A percentile compares a stretch with the other conserved stretches of the same genome.
phyloP scores from a whole-genome alignment of 2,888 invertebrate genomes.

The Dimorphilus gyrociliatus region DNA sequence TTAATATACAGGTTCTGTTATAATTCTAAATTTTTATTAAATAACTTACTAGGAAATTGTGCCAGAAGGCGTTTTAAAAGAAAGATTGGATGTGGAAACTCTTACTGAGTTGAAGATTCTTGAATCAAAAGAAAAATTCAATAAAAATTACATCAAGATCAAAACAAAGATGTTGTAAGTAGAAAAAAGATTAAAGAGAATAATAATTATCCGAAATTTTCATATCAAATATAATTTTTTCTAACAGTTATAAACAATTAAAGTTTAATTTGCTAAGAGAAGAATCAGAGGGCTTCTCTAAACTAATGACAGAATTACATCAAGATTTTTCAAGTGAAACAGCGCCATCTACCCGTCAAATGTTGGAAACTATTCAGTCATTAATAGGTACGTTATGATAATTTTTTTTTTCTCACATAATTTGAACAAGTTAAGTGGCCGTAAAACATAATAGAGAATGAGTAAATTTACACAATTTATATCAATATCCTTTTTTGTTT shows the following conservation, averaged over 20 bases:
- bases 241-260: conserved; percentile 86
- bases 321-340: conserved; percentile 46
- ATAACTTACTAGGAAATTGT: conserved; percentile 25
- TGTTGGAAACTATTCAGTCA: conserved; percentile 76
- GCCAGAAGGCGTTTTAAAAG: conserved; percentile 68
- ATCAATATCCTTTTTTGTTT: no score
- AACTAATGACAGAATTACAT: conserved; percentile 79
- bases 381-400: conserved; percentile 66
- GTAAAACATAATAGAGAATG: no score
- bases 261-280: conserved; percentile 96
- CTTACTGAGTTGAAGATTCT: conserved; percentile 76
- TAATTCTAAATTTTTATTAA: no score
- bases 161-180: conserved; percentile 96
- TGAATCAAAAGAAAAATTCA: conserved; percentile 50
- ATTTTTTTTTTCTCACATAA: no score
- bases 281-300: conserved; percentile 97
- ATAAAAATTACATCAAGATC: conserved; percentile 74
- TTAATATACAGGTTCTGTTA: no score
- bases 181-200: background rate
- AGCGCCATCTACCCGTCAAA: conserved; percentile 38
- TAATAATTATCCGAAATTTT: background rate
- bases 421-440: no score
- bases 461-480: no score
- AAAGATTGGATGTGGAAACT: conserved; percentile 79
- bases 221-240: background rate